These are phyloP conservation scores for Pygocentrus nattereri DNA, from an alignment of 2,797 vertebrate species.

Conservation along the genomic window DNA sequence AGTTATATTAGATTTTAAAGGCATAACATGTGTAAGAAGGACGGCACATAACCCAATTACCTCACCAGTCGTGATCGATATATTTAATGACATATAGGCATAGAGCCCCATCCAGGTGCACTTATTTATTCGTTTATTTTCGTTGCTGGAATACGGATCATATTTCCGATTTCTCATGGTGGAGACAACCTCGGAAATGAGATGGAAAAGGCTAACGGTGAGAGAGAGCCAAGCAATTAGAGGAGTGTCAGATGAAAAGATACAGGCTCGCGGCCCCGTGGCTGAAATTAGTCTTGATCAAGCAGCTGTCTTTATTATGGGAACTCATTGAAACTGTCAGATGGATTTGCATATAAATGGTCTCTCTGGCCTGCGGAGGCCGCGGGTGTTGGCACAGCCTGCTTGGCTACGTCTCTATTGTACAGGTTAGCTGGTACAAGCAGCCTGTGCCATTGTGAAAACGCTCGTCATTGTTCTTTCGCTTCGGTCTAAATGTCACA, in stretches of 20 bases:
- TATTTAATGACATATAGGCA: not conserved
- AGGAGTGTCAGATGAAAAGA: constrained; percentile 54
- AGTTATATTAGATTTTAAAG: no score
- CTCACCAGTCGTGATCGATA: not conserved
- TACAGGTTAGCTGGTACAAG: constrained; percentile 70
- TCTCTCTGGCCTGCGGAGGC: constrained; percentile 70
- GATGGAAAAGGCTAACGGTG: constrained; percentile 4
- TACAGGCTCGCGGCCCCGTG: constrained; percentile 49
- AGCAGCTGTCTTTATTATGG: constrained; percentile 78
- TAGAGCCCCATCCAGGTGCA: not conserved
- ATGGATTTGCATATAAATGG: constrained; percentile 84
- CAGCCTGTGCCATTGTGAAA: constrained; percentile 22
- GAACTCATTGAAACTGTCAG: constrained; percentile 76
- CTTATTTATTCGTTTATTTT: not conserved
- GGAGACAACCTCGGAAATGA: constrained; percentile 16
- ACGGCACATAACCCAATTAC: not conserved
- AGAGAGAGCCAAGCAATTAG: constrained; percentile 43
- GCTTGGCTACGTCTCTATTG: constrained; percentile 73
- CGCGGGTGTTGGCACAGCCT: constrained; percentile 71
- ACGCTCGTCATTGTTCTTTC: not conserved
- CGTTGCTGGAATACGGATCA: constrained; percentile 2
- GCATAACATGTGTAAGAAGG: no score
- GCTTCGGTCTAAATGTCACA: not conserved
- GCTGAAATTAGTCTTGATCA: constrained; percentile 77
- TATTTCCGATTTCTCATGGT: not conserved